Evolutionary conservation across 2,113 vertebrate genomes (phyloP).

Genomic region (Pangasianodon gigas): DNA sequence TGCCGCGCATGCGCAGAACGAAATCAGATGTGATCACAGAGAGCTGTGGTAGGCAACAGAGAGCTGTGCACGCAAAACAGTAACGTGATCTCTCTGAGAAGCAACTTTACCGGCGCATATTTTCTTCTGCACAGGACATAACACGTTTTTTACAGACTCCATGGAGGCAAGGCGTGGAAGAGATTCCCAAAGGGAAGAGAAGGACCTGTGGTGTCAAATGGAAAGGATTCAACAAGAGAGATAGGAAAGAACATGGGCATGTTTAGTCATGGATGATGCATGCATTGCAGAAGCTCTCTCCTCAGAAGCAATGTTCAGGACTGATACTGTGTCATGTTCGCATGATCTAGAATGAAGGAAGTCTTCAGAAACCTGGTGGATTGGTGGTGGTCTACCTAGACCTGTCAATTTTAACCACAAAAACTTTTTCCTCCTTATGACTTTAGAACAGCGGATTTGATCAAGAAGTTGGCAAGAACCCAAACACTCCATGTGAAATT

Average conservation of each 20-base stretch:
- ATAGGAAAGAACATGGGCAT: slow-evolving; percentile 14
- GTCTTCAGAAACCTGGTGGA: neutral
- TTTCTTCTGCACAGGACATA: neutral
- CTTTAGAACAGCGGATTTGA: neutral
- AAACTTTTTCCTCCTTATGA: neutral
- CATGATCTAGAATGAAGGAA: neutral
- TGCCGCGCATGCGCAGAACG: slow-evolving; percentile 35
- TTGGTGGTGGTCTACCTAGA: neutral
- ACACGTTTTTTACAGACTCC: too few species aligned
- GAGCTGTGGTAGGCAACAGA: neutral
- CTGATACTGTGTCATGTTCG: neutral
- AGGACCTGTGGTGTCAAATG: slow-evolving; percentile 12
- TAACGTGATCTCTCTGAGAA: neutral
- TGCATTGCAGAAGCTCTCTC: slow-evolving; percentile 6
- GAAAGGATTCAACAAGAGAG: slow-evolving; percentile 16
- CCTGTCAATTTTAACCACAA: neutral
- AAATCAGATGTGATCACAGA: neutral
- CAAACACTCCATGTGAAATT: neutral
- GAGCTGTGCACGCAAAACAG: neutral
- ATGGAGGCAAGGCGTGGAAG: neutral
- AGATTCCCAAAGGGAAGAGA: neutral
- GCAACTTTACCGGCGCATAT: neutral
- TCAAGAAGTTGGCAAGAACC: slow-evolving; percentile 10
- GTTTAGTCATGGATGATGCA: slow-evolving; percentile 35
- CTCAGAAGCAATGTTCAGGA: neutral